Base-by-base conservation (phyloP, 2,888 invertebrate genomes). In the Drosophila buzzatii region DNA sequence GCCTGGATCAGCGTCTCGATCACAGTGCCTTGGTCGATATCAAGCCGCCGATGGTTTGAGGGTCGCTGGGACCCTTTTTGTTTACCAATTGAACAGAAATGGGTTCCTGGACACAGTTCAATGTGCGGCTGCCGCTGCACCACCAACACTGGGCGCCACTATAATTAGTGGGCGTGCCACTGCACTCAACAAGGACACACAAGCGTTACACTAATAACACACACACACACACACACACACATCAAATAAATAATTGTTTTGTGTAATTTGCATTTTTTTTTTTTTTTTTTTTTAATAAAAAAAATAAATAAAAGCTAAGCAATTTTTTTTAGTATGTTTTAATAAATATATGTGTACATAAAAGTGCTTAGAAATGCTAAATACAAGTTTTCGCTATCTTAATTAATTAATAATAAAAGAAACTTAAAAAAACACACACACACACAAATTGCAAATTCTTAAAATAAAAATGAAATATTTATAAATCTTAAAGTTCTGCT, bases 51-150 rank as follows among this genome's bases (percentile, higher is more conserved):
- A 91, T 93, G 90, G 93, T 93, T 90, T 93, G 93, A 93, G 92
- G 92, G 72, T 95, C 95, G 95, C 96, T 95, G 94, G 95, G 96
- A 94, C 95, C 94, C 95, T 95, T 92, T 83, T 86, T 93, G 81
- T 93, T 92, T 78, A 91, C 92, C 76, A 91, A 91, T 75, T 91
- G 85, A 91, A 59, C 81, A 65, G 79, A 70, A 77, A 49, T 61
- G 79, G 90, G 86, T 78, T 86, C 82, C 88, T 23, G 47, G 45
- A 49, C 39, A 23, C 61, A 49, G 44, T 49, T 59, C 45, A 23
- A 60, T 58, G 31, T 64, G 47, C 64, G 41, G 35, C 41, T 45
- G 14, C 45, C 45, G 12, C 16, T 16, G 23, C 45, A 27, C 27
- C 47, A 18, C 31, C 33, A 18, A 18, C 51, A 61, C 41, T 60